These are phyloP conservation scores for Phocoena phocoena DNA, from an alignment of 2,113 vertebrate genomes.

Conservation along the genomic window DNA sequence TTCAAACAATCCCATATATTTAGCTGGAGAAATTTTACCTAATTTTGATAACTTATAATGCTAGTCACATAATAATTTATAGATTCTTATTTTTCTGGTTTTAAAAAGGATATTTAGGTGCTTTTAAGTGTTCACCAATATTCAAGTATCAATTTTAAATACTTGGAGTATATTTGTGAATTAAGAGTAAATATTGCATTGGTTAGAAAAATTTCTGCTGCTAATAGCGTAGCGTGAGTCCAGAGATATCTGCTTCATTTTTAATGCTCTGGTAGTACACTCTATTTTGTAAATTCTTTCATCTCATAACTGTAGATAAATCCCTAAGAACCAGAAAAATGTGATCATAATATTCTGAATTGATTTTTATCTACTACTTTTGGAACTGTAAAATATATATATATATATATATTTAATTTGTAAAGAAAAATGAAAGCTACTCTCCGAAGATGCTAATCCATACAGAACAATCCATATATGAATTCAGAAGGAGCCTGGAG, in stretches of 20 bases:
- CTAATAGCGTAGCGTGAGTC: background rate
- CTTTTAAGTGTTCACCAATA: background rate
- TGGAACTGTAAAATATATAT: slow-evolving; percentile 20
- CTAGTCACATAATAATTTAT: background rate
- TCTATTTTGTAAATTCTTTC: slow-evolving; percentile 30
- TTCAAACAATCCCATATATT: background rate
- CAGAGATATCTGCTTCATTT: background rate
- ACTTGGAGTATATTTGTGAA: background rate
- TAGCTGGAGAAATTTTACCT: background rate
- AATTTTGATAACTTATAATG: background rate
- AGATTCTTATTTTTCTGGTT: background rate
- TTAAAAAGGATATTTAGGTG: background rate
- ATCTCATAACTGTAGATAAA: background rate
- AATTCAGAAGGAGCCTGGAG: slow-evolving; percentile 54
- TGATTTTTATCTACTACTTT: slow-evolving; percentile 48
- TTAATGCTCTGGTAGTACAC: background rate
- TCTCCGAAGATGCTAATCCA: slow-evolving; percentile 45
- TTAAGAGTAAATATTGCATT: background rate
- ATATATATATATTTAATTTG: slow-evolving; percentile 49
- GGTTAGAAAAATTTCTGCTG: background rate
- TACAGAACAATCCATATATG: slow-evolving; percentile 56
- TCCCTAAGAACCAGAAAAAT: slow-evolving; percentile 48
- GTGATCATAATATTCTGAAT: slow-evolving; percentile 50
- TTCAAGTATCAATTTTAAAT: background rate
- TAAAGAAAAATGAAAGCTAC: background rate